These are phyloP conservation scores for Acridotheres tristis DNA, from an alignment of 2,797 vertebrate genomes.

Conservation along the genomic window DNA sequence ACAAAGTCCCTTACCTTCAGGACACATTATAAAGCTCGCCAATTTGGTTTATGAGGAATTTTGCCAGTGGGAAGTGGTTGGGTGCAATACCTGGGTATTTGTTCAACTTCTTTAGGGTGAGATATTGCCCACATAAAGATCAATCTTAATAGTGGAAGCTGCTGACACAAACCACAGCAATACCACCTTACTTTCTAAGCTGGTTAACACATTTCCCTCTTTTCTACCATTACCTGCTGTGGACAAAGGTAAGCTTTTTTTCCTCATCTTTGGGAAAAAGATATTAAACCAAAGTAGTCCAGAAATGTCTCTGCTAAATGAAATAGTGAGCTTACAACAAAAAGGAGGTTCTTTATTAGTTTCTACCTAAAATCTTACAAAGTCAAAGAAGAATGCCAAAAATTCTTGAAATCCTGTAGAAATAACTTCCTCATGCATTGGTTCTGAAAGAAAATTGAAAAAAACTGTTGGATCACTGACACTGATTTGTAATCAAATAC, in stretches of 20 bases:
- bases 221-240: background rate
- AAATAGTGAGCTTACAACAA: background rate
- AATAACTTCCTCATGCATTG: background rate
- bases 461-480: background rate
- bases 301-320: background rate
- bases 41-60: background rate
- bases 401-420: background rate
- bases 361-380: background rate
- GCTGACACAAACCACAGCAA: background rate
- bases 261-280: background rate
- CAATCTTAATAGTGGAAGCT: background rate
- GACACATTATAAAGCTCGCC: background rate
- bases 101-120: background rate
- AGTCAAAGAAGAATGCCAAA: background rate
- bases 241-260: background rate
- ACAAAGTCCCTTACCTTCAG: background rate
- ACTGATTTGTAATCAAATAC: background rate
- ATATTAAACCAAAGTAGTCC: background rate
- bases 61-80: background rate
- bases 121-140: background rate
- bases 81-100: background rate
- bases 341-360: background rate
- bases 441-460: background rate
- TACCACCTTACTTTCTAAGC: background rate
- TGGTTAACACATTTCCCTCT: background rate